phyloP scores from a whole-genome alignment of 2,797 vertebrate species.

The Crossoptilon crossoptilon region DNA sequence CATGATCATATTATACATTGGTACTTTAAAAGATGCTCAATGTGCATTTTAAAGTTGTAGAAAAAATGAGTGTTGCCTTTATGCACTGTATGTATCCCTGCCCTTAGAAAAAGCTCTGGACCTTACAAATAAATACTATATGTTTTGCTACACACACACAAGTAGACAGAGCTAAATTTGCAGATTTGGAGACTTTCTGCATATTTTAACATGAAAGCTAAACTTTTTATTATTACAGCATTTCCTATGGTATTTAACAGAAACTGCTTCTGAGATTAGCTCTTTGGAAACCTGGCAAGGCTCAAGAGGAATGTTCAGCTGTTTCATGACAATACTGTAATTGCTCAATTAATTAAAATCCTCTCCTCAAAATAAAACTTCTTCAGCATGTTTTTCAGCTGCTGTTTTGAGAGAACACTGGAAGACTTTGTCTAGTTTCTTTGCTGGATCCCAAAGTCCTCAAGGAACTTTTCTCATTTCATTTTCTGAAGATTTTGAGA shows the following conservation, averaged over 20 bases:
- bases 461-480: background rate
- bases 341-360: slow-evolving; percentile 68
- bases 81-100: accelerated
- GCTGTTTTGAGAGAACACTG: background rate
- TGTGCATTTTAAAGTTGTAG: background rate
- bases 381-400: slow-evolving; percentile 15
- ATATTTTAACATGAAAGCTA: slow-evolving; percentile 5
- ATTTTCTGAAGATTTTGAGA: background rate
- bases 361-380: slow-evolving; percentile 54
- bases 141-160: background rate
- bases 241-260: slow-evolving; percentile 17
- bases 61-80: background rate
- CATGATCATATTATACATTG: background rate
- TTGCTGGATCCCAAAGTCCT: background rate
- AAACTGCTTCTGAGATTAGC: background rate
- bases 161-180: background rate
- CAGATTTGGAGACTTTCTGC: background rate
- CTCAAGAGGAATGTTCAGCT: slow-evolving; percentile 59
- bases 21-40: background rate
- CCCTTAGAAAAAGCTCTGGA: background rate
- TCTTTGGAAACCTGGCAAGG: slow-evolving; percentile 42
- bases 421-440: background rate
- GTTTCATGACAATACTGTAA: slow-evolving; percentile 51
- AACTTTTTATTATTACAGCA: background rate
- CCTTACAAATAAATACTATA: background rate